Percentiles rank a stretch among this genome's conserved stretches.
These are phyloP conservation scores for Conchocele bisecta DNA, from an alignment of 2,888 invertebrate species.

Conservation along the genomic window DNA sequence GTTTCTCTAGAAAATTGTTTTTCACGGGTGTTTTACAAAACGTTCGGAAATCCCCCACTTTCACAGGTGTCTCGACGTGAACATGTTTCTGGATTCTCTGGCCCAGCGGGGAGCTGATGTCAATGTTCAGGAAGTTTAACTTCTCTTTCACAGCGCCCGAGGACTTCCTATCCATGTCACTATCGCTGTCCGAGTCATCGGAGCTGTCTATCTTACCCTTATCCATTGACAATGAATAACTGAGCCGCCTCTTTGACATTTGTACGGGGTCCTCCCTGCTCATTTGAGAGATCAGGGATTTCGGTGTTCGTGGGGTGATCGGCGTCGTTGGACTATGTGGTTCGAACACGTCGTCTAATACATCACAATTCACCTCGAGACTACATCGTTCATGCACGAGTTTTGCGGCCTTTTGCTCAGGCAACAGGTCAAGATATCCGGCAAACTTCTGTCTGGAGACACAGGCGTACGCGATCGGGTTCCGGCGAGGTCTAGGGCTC, in stretches of 20 bases:
- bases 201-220: constrained; percentile 58
- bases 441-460: background rate
- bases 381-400: constrained; percentile 64
- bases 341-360: constrained; percentile 61
- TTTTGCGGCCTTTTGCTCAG: constrained; percentile 66
- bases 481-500: constrained; percentile 26
- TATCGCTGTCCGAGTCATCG: constrained; percentile 56
- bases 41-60: constrained; percentile 66
- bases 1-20: constrained; percentile 67
- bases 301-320: constrained; percentile 74
- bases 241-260: constrained; percentile 52
- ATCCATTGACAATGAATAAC: constrained; percentile 58
- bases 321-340: constrained; percentile 66
- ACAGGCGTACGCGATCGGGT: background rate
- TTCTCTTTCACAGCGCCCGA: constrained; percentile 30
- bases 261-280: constrained; percentile 67
- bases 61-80: constrained; percentile 62
- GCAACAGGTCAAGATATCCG: constrained; percentile 62
- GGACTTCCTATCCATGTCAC: constrained; percentile 50
- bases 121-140: constrained; percentile 71
- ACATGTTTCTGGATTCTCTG: constrained; percentile 74
- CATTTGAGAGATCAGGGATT: constrained; percentile 77
- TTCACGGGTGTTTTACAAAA: constrained; percentile 75
- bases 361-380: constrained; percentile 71
- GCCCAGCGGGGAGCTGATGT: constrained; percentile 73